These are phyloP conservation scores for Protophormia terraenovae DNA, from an alignment of 2,888 invertebrate species.

Conservation along the genomic window DNA sequence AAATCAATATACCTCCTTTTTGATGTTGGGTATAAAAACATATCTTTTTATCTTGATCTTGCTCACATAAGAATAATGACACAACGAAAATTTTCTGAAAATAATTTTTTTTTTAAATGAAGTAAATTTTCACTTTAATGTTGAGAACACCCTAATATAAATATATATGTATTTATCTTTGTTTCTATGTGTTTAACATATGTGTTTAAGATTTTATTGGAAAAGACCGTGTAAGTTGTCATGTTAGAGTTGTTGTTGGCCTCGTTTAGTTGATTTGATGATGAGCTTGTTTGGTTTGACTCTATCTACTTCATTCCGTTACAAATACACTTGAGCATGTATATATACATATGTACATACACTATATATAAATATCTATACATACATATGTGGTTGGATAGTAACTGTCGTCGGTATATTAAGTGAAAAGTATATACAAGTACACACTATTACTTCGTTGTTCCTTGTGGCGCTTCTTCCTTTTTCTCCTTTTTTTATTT, in stretches of 20 bases:
- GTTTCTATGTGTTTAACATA: background rate
- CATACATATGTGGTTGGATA: background rate
- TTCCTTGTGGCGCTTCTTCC: slow-evolving; percentile 3
- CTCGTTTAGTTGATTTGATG: slow-evolving; percentile 59
- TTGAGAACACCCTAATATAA: background rate
- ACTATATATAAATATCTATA: background rate
- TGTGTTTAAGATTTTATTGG: slow-evolving; percentile 14
- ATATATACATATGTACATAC: background rate
- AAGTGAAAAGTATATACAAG: background rate
- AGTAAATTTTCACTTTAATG: no score
- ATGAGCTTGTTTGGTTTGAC: slow-evolving; percentile 57
- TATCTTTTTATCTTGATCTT: no score
- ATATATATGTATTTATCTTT: background rate
- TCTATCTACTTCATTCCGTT: slow-evolving; percentile 49
- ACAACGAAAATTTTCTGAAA: no score
- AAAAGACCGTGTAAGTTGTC: slow-evolving; percentile 54
- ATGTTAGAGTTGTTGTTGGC: slow-evolving; percentile 39
- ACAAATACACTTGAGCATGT: background rate
- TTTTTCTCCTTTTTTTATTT: background rate
- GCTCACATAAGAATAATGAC: no score
- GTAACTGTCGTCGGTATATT: background rate
- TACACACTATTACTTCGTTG: background rate
- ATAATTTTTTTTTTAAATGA: no score
- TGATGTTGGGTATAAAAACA: no score
- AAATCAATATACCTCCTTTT: no score